These are phyloP conservation scores for Microtus montanus DNA, from an alignment of 2,113 vertebrate genomes.

Conservation along the genomic window DNA sequence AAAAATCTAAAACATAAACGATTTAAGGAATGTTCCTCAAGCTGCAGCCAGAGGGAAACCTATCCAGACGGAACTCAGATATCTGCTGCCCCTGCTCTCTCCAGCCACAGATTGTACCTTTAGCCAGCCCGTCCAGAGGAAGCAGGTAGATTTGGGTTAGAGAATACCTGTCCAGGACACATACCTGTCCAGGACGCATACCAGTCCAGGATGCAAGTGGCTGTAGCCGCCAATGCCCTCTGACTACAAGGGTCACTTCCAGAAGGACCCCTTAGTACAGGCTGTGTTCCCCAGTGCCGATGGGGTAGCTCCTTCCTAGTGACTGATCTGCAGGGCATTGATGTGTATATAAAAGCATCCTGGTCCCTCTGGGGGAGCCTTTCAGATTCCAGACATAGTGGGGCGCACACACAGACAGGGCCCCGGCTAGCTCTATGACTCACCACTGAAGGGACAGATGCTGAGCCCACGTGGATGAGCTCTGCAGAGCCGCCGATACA, in stretches of 20 bases:
- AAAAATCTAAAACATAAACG: not conserved
- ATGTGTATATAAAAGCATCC: not conserved
- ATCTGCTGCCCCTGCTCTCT: no score
- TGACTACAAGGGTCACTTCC: not conserved
- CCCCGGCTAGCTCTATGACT: not conserved
- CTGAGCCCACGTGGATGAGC: not conserved
- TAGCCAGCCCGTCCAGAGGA: not conserved
- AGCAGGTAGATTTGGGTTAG: not conserved
- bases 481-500: not conserved
- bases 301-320: no score
- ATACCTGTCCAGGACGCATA: not conserved
- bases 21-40: not conserved
- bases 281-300: rapidly evolving
- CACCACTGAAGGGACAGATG: not conserved
- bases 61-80: not conserved
- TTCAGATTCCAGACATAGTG: rapidly evolving
- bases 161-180: not conserved
- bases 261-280: not conserved
- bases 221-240: not conserved
- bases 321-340: not conserved
- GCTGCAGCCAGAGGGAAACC: not conserved
- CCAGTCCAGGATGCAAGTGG: not conserved
- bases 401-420: no score
- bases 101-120: not conserved
- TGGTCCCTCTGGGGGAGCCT: not conserved